A percentile compares a stretch with the other conserved stretches of the same genome.
These are phyloP conservation scores for Bungarus multicinctus DNA, from an alignment of 2,113 vertebrate species.

Conservation along the genomic window DNA sequence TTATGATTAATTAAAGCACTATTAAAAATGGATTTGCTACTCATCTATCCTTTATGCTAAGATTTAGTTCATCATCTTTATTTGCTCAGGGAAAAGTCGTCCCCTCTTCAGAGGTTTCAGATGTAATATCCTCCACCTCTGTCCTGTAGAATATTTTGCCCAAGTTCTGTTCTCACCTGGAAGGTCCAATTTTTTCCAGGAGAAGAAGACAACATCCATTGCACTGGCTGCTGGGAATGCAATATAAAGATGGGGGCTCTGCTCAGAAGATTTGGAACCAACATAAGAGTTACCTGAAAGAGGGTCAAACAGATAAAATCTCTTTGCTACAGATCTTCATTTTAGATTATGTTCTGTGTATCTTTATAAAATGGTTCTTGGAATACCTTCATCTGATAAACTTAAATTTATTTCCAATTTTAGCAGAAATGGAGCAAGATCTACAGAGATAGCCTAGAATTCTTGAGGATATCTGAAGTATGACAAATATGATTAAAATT, in stretches of 20 bases:
- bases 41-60: not conserved
- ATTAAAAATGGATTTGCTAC: not conserved
- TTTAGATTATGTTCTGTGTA: not conserved
- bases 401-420: not conserved
- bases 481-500: not conserved
- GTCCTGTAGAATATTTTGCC: not conserved
- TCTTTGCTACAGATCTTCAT: not conserved
- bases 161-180: slow-evolving; percentile 1
- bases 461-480: not conserved
- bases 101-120: not conserved
- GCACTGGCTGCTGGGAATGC: not conserved
- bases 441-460: not conserved
- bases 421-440: not conserved
- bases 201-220: not conserved
- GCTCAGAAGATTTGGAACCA: not conserved
- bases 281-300: slow-evolving; percentile 11
- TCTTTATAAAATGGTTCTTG: not conserved
- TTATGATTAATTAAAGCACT: not conserved
- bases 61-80: not conserved
- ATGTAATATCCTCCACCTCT: not conserved
- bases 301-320: not conserved
- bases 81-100: not conserved
- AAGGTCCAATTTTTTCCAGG: slow-evolving; percentile 42
- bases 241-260: slow-evolving; percentile 10
- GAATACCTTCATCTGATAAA: not conserved